Evolutionary conservation across 2,797 vertebrate species (phyloP), one percentile per base, ranked within the genome.

Genomic region (Eulemur mongoz): DNA sequence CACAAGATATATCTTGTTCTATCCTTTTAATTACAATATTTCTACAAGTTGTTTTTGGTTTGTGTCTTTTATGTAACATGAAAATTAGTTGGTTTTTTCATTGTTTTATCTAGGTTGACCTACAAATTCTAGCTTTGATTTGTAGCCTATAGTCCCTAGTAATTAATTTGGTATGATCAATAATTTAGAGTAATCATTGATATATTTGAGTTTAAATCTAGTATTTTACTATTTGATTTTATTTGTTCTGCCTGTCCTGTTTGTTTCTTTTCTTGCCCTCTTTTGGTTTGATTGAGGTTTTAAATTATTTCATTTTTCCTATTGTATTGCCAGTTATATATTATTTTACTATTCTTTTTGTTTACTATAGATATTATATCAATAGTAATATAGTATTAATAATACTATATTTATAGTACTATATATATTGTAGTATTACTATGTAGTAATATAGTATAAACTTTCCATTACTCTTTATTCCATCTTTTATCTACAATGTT

Each of bases 281-380:
- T 78, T 43, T 92, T 88, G 59, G 2, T 73, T 43, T 79, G 11
- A 25, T 40, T 52, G 57, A 92, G 1, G 5, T 52, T 92, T 89
- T 73, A 92, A 83, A 75, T 86, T 69, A 94, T 91, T 82, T 4
- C 22, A 52, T 57, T 92, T 80, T 94, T 89, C 63, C 17, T 84
- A 20, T 69, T 88, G 11, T 54, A 59, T 70, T 40, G 67, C 45
- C 15, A 75, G 18, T 43, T 59, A 15, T 25, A 52, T 50, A 73
- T 78, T 78, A 72, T 94, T 94, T 94, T 75, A 45, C 30, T 87
- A 7, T 91, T 91, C 23, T 70, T 96, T 91, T 94, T n/a, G 20
- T 61, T 78, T 76, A 38, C 18, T 73, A 15, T 50, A 73, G 38
- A 25, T 81, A 38, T 57, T n/a, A 54, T 6, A 48, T 54, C 32